Percentiles rank a stretch among this genome's conserved stretches.
Evolutionary conservation across 1,140 invertebrate species (phyloP).

Genomic region (Sarcophaga bullata): DNA sequence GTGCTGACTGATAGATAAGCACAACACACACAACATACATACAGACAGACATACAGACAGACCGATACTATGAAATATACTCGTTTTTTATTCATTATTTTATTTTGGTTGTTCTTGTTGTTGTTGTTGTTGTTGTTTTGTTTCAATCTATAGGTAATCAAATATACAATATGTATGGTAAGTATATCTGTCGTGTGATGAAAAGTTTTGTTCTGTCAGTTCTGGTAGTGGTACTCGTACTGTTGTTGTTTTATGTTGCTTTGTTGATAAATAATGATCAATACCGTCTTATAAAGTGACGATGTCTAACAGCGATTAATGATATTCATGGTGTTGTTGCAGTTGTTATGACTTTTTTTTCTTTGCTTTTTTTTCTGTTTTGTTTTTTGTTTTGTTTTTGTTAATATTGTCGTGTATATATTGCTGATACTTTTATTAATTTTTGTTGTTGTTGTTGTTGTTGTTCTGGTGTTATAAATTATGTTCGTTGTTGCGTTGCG

Average conservation of each 20-base stretch:
- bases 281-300: background rate
- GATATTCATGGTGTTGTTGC: slow-evolving; percentile 33
- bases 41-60: background rate
- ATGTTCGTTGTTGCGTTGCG: slow-evolving; percentile 10
- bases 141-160: too few relatives aligned
- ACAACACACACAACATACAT: background rate
- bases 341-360: background rate
- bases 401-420: background rate
- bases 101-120: too few relatives aligned
- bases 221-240: background rate
- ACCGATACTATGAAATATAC: background rate
- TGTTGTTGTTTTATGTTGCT: background rate
- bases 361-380: background rate
- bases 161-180: too few relatives aligned
- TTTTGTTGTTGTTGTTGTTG: background rate
- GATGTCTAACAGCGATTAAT: slow-evolving; percentile 34
- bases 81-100: too few relatives aligned
- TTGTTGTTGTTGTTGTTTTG: too few relatives aligned
- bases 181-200: too few relatives aligned
- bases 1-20: slow-evolving; percentile 3
- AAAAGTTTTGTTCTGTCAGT: too few relatives aligned
- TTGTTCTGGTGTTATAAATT: background rate
- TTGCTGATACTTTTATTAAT: background rate
- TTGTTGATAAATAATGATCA: background rate
- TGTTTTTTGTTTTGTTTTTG: background rate